Evolutionary conservation across 2,888 invertebrate species (phyloP).

Genomic region (Pseudococcus viburni): DNA sequence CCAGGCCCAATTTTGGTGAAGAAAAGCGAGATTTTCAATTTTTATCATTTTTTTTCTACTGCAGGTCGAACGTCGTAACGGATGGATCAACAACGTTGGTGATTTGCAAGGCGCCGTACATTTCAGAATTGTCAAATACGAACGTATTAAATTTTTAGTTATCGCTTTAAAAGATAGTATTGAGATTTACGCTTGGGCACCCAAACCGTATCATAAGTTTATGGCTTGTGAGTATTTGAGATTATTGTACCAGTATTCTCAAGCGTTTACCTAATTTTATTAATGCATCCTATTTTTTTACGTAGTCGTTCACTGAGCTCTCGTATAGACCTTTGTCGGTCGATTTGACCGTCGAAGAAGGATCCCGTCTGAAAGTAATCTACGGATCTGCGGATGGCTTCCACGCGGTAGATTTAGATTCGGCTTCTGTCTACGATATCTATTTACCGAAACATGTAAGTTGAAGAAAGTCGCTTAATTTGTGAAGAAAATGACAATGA

Average conservation of each 20-base stretch:
- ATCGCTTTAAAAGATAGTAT: slow-evolving; percentile 99
- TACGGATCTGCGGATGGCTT: slow-evolving; percentile 99
- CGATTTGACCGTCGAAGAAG: slow-evolving; percentile 99
- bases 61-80: slow-evolving; percentile 97
- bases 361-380: slow-evolving; percentile 98
- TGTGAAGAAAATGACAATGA: background rate
- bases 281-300: too few relatives aligned
- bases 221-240: too few relatives aligned
- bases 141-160: slow-evolving; percentile 99
- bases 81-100: slow-evolving; percentile 99
- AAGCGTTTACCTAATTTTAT: too few relatives aligned
- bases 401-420: slow-evolving; percentile 99
- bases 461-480: slow-evolving; percentile 68
- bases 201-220: slow-evolving; percentile 99
- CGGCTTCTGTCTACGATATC: slow-evolving; percentile 98
- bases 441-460: slow-evolving; percentile 98
- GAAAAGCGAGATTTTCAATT: too few relatives aligned
- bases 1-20: background rate
- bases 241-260: too few relatives aligned
- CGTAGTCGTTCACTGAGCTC: slow-evolving; percentile 76
- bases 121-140: slow-evolving; percentile 99
- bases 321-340: slow-evolving; percentile 92
- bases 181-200: slow-evolving; percentile 99
- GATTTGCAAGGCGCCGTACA: slow-evolving; percentile 99
- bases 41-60: slow-evolving; percentile 71